phyloP scores from a whole-genome alignment of 23 tunicate genomes.

The Ciona savignyi region DNA sequence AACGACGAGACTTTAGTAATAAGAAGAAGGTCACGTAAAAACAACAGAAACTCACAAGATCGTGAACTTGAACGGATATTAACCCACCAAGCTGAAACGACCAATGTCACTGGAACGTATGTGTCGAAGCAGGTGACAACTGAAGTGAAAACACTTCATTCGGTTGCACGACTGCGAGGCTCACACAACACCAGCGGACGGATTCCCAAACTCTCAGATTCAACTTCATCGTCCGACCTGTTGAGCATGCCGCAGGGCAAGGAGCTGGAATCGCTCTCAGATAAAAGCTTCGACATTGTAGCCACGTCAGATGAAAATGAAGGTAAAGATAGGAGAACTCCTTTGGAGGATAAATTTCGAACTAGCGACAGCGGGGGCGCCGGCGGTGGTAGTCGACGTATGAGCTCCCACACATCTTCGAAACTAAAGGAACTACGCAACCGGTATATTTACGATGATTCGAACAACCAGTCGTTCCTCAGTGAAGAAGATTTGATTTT shows the following conservation, averaged over 20 bases:
- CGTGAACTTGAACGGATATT: neutral
- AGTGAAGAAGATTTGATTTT: neutral
- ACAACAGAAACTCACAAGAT: neutral
- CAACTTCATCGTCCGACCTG: neutral
- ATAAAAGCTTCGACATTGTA: neutral
- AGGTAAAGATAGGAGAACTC: neutral
- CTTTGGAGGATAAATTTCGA: neutral
- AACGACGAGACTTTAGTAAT: neutral
- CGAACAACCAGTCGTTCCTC: constrained; percentile 3
- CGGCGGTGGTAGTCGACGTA: neutral
- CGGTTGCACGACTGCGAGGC: neutral
- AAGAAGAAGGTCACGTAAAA: neutral
- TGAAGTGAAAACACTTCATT: neutral
- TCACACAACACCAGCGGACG: neutral
- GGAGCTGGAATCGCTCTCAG: constrained; percentile 2
- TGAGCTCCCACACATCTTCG: constrained; percentile 2
- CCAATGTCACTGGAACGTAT: neutral
- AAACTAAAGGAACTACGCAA: constrained; percentile 15
- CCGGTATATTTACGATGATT: constrained; percentile 19
- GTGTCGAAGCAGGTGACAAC: neutral
- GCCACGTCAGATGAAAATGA: constrained; percentile 6
- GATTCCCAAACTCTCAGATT: neutral
- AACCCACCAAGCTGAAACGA: neutral
- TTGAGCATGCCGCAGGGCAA: constrained; percentile 5
- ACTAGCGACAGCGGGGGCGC: neutral